Evolutionary conservation across 2,888 invertebrate genomes (phyloP).

Genomic region (Perdita meconis): DNA sequence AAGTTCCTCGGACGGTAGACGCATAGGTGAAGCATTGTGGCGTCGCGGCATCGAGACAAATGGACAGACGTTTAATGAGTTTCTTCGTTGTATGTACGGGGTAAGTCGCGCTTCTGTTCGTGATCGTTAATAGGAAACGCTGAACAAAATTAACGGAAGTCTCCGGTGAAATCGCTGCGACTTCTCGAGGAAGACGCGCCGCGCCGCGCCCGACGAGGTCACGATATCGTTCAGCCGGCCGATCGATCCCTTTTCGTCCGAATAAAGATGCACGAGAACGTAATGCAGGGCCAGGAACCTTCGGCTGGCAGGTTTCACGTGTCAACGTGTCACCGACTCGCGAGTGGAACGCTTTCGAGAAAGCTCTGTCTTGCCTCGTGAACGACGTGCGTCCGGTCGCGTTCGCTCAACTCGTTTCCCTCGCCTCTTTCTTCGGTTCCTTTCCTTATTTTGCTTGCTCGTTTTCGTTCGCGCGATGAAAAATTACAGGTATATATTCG

Average conservation of each 20-base stretch:
- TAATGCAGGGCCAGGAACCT: constrained; percentile 29
- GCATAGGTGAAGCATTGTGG: constrained; percentile 41
- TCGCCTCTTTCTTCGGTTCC: neutral
- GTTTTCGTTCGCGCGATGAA: neutral
- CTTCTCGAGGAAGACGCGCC: constrained; percentile 73
- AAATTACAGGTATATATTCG: neutral
- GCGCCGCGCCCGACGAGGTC: constrained; percentile 52
- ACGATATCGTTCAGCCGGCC: constrained; percentile 55
- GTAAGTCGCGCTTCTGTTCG: constrained; percentile 66
- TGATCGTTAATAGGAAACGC: constrained; percentile 75
- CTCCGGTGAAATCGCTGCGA: constrained; percentile 73
- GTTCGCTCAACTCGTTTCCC: neutral
- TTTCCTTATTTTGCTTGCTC: neutral
- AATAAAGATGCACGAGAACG: constrained; percentile 69
- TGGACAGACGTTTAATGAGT: constrained; percentile 82
- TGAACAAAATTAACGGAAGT: constrained; percentile 76
- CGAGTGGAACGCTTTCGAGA: constrained; percentile 15
- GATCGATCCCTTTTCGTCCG: constrained; percentile 58
- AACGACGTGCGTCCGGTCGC: constrained; percentile 47
- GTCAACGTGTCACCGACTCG: constrained; percentile 68
- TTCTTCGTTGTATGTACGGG: constrained; percentile 64
- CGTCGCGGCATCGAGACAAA: constrained; percentile 78
- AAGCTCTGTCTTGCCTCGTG: constrained; percentile 16
- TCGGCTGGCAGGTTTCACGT: constrained; percentile 65
- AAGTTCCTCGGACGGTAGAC: constrained; percentile 55